A percentile compares a stretch with the other conserved stretches of the same genome.
Conservation (phyloP, 1,140 invertebrate genomes). For the Drosophila aff. region DNA sequence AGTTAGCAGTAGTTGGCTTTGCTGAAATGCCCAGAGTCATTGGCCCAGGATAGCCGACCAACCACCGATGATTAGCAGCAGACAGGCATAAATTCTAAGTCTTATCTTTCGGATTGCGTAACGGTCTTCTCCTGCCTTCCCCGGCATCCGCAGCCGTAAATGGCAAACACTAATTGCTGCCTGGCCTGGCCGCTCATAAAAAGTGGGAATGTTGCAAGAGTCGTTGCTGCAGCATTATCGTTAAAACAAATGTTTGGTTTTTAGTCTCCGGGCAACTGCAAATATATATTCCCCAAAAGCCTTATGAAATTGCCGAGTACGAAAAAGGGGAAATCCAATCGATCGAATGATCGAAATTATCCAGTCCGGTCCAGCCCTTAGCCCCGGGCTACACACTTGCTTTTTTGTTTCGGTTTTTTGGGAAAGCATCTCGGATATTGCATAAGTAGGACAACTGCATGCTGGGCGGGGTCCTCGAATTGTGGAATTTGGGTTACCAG, state of each 20-base stretch:
- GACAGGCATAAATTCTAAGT: slow-evolving; percentile 29
- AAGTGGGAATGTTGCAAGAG: slow-evolving; percentile 27
- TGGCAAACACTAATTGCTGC: slow-evolving; percentile 39
- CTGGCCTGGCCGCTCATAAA: slow-evolving; percentile 21
- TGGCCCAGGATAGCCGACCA: background rate
- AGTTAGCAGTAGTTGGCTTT: slow-evolving; percentile 7
- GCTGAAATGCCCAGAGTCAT: slow-evolving; percentile 22
- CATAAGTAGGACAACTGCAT: slow-evolving; percentile 48
- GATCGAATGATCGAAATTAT: slow-evolving; percentile 38
- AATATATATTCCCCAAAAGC: slow-evolving; percentile 34
- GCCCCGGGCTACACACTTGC: slow-evolving; percentile 34
- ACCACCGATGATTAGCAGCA: slow-evolving; percentile 26
- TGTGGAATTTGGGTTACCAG: slow-evolving; percentile 33
- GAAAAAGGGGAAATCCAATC: slow-evolving; percentile 37
- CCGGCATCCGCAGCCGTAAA: slow-evolving; percentile 11
- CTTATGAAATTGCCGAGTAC: slow-evolving; percentile 3
- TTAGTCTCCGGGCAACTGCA: slow-evolving; percentile 23
- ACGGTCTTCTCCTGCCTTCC: slow-evolving; percentile 24
- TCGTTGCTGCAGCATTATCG: slow-evolving; percentile 22
- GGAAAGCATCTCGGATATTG: slow-evolving; percentile 35
- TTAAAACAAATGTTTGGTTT: slow-evolving; percentile 40
- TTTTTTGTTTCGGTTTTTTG: slow-evolving; percentile 25
- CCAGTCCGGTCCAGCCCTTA: slow-evolving; percentile 22
- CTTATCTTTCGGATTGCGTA: slow-evolving; percentile 42
- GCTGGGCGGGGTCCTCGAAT: slow-evolving; percentile 38